A percentile compares a stretch with the other conserved stretches of the same genome.
These are phyloP conservation scores for Setipinna tenuifilis DNA, from an alignment of 2,797 vertebrate genomes.

Conservation along the genomic window DNA sequence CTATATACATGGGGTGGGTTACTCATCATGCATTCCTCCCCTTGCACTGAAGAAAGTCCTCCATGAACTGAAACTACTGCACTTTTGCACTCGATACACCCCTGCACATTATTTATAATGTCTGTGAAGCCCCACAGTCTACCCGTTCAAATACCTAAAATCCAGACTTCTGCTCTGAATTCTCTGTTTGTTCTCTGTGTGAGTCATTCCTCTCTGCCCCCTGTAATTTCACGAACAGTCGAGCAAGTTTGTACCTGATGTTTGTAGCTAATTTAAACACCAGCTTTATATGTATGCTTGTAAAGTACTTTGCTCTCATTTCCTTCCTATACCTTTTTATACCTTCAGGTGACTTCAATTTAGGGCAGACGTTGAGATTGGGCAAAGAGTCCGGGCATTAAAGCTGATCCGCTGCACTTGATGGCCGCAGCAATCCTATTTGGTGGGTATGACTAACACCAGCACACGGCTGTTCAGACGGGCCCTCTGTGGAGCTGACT, in stretches of 20 bases:
- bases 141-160: no score
- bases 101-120: no score
- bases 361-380: neutral
- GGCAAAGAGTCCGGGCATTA: neutral
- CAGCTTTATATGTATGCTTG: neutral
- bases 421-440: constrained; percentile 9
- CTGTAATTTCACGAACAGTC: neutral
- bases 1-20: no score
- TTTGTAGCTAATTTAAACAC: neutral
- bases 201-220: no score
- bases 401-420: neutral
- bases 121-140: no score
- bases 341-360: neutral
- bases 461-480: neutral
- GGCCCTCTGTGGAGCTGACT: neutral
- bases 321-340: no score
- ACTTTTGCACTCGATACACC: no score
- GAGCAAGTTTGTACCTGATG: neutral
- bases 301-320: neutral
- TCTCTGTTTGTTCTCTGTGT: no score
- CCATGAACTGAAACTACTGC: no score
- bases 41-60: constrained; percentile 9
- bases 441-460: constrained; percentile 8
- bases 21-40: constrained; percentile 19
- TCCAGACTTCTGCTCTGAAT: no score